These are phyloP conservation scores for Dendrocopos noguchii DNA, from an alignment of 2,113 vertebrate species.

Conservation along the genomic window DNA sequence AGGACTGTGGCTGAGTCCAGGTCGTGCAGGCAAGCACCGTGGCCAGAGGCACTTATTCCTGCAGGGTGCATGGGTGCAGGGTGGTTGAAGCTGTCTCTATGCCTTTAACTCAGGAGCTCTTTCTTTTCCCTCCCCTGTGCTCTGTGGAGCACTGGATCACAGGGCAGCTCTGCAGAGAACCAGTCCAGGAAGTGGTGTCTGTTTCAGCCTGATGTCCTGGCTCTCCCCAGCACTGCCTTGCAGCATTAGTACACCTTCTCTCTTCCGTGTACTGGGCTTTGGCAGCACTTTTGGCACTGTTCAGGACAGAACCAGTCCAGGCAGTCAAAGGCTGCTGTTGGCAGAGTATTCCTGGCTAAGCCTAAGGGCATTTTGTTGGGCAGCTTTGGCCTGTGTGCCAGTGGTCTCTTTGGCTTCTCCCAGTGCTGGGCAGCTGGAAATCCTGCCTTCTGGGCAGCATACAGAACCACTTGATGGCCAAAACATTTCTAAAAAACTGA, in stretches of 20 bases:
- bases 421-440: neutral
- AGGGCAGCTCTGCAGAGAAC: neutral
- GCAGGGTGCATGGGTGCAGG: fast-evolving
- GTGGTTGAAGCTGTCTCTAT: neutral
- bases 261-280: neutral
- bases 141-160: neutral
- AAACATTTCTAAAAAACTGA: neutral
- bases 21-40: neutral
- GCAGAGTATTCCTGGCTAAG: neutral
- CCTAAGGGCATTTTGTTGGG: neutral
- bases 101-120: fast-evolving
- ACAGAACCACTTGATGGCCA: neutral
- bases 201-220: neutral
- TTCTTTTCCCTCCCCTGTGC: neutral
- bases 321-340: conserved; percentile 34
- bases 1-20: fast-evolving
- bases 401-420: neutral
- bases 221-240: neutral
- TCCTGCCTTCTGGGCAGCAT: neutral
- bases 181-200: neutral
- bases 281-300: conserved; percentile 24
- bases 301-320: conserved; percentile 39
- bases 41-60: no score
- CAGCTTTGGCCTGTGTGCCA: neutral
- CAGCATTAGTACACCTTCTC: neutral